A percentile compares a stretch with the other conserved stretches of the same genome.
Conservation (phyloP, 1,140 invertebrate genomes). For the Trissolcus basalis region DNA sequence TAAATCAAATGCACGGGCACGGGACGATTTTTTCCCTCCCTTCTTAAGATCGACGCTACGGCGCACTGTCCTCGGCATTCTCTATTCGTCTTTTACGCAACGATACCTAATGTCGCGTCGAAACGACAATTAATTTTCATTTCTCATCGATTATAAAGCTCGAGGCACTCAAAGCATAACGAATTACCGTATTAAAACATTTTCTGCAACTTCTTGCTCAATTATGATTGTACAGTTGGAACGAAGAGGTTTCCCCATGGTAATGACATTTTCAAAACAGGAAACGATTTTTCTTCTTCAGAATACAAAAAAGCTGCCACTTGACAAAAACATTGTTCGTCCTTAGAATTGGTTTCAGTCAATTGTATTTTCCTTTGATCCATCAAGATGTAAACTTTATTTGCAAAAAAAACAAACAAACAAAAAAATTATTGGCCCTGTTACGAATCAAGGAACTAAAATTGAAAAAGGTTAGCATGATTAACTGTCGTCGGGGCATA, state of each 20-base stretch:
- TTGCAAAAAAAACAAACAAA: too few species aligned
- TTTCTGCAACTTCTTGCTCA: conserved; percentile 15
- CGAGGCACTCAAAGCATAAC: conserved; percentile 23
- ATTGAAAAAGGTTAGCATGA: conserved; percentile 1
- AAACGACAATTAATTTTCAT: conserved; percentile 55
- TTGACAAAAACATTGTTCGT: too few species aligned
- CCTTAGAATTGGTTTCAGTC: too few species aligned
- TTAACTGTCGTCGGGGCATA: conserved; percentile 13
- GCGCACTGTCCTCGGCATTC: conserved; percentile 47
- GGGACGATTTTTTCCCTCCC: conserved; percentile 24
- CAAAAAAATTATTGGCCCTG: too few species aligned
- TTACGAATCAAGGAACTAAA: too few species aligned
- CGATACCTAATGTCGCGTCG: conserved; percentile 48
- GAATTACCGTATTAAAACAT: conserved; percentile 23
- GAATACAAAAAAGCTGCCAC: too few species aligned
- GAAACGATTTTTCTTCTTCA: too few species aligned
- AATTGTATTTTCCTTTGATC: too few species aligned
- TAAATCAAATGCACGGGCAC: conserved; percentile 55
- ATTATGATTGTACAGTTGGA: too few species aligned
- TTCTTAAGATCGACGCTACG: conserved; percentile 32
- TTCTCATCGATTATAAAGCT: conserved; percentile 47
- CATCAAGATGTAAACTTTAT: too few species aligned
- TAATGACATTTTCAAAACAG: too few species aligned
- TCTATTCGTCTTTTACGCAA: conserved; percentile 51
- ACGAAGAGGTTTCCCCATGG: too few species aligned